phyloP scores from a whole-genome alignment of 1,140 invertebrate species.

The Tetramorium alpestre region DNA sequence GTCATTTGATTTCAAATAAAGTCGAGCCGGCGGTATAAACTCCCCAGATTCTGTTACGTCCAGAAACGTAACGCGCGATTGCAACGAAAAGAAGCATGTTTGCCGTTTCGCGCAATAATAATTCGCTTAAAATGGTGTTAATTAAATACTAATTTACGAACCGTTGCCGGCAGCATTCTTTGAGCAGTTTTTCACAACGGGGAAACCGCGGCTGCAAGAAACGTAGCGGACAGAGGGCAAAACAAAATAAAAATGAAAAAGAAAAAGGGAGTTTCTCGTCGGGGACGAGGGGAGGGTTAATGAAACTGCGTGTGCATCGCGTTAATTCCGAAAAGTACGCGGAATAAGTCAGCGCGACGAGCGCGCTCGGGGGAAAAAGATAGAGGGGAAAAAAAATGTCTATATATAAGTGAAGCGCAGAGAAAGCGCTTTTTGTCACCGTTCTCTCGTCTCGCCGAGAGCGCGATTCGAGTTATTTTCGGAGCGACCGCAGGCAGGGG shows the following conservation, averaged over 20 bases:
- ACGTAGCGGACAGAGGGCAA: not conserved
- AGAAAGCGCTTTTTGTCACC: conserved; percentile 33
- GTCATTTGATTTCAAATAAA: conserved; percentile 23
- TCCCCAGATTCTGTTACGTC: not conserved
- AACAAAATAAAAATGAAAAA: not conserved
- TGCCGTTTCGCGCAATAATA: conserved; percentile 48
- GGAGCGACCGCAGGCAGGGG: conserved; percentile 26
- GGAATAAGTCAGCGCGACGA: conserved; percentile 60
- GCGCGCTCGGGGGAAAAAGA: conserved; percentile 5
- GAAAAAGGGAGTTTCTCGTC: not conserved
- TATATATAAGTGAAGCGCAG: not conserved
- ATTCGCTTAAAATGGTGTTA: conserved; percentile 63
- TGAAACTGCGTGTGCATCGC: conserved; percentile 38
- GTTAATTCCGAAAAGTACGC: conserved; percentile 71
- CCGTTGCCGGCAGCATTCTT: conserved; percentile 39
- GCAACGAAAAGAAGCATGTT: conserved; percentile 56
- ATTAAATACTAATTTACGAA: conserved; percentile 67
- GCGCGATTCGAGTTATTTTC: conserved; percentile 35
- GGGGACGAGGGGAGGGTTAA: not conserved
- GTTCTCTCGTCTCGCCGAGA: not conserved
- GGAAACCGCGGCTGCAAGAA: conserved; percentile 26
- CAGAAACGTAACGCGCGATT: no score
- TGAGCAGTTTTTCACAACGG: conserved; percentile 26
- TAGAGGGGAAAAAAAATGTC: not conserved
- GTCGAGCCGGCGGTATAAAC: not conserved